Evolutionary conservation across 2,113 vertebrate species (phyloP).

Genomic region (Leptosomus discolor): DNA sequence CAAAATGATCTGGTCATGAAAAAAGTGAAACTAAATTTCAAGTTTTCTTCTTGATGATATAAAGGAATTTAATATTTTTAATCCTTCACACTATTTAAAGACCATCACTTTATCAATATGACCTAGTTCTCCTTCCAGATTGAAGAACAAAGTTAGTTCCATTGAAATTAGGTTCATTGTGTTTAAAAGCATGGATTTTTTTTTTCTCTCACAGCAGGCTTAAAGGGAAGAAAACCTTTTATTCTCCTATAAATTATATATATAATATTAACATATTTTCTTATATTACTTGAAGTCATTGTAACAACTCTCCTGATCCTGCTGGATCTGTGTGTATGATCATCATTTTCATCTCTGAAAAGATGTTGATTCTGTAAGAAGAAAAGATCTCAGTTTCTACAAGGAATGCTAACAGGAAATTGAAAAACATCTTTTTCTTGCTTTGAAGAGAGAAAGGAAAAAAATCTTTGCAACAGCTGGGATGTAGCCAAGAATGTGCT

Average conservation of each 20-base stretch:
- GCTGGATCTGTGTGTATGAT: background rate
- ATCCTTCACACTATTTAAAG: background rate
- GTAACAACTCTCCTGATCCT: background rate
- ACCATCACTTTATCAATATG: background rate
- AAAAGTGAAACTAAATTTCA: background rate
- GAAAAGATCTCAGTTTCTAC: background rate
- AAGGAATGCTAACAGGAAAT: background rate
- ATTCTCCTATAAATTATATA: background rate
- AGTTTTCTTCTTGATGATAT: background rate
- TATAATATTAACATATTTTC: background rate
- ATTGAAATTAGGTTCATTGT: background rate
- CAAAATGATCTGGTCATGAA: background rate
- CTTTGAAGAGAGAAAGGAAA: background rate
- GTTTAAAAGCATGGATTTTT: fast-evolving
- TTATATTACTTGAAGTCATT: background rate
- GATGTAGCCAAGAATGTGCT: background rate
- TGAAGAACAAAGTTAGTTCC: background rate
- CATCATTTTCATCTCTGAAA: background rate
- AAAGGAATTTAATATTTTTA: background rate
- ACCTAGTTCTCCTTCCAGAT: background rate
- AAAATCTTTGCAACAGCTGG: background rate
- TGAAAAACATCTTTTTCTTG: background rate
- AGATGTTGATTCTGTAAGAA: background rate
- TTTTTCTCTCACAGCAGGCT: background rate
- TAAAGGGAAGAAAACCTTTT: background rate